Base-by-base conservation (phyloP, 2,113 vertebrate genomes). In the Rissa tridactyla region DNA sequence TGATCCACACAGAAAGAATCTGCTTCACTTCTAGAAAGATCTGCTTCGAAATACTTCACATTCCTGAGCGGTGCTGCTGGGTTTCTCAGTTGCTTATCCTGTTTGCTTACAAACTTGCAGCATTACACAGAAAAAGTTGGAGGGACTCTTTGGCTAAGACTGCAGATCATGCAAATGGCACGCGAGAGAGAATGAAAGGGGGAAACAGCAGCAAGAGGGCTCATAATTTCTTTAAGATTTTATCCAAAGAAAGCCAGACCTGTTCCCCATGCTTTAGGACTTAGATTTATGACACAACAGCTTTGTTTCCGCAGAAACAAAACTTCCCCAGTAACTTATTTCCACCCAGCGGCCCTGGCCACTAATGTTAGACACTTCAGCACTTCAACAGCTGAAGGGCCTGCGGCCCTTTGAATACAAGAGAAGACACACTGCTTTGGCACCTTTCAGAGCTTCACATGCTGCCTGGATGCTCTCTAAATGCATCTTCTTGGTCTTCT, bases 1-100 rank as follows among this genome's bases (percentile, higher is more conserved):
- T 93, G 87, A 96, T 62, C 95, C 81, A 90, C 47, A 25, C n/a
- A 80, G 18, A 86, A 97, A 83, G 78, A 97, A 96, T 97, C 75
- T 73, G 82, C 60, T 68, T 94, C 36, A 58, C 36, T 93, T 96
- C 92, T 91, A 89, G 89, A 90, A 96, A 88, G 82, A 94, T 36
- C 65, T 68, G 68, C 79, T 96, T 86, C 0, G 4, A 94, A 97
- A 96, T 95, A 82, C 16, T 89, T 95, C 54, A 90, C 88, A 97
- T 94, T 97, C 96, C 81, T 81, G 26, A 95, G 77, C 1, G 2
- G 38, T 73, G 72, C 89, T 91, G 66, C 68, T 85, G 60, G 49
- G 60, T n/a, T 78, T 55, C 85, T 52, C 49, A 46, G 34, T 36
- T 62, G 42, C 80, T 90, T 87, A 69, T 49, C 18, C 66, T 2